A percentile compares a stretch with the other conserved stretches of the same genome.
Conservation (phyloP, 1,140 invertebrate genomes). For the Latrodectus geometricus region DNA sequence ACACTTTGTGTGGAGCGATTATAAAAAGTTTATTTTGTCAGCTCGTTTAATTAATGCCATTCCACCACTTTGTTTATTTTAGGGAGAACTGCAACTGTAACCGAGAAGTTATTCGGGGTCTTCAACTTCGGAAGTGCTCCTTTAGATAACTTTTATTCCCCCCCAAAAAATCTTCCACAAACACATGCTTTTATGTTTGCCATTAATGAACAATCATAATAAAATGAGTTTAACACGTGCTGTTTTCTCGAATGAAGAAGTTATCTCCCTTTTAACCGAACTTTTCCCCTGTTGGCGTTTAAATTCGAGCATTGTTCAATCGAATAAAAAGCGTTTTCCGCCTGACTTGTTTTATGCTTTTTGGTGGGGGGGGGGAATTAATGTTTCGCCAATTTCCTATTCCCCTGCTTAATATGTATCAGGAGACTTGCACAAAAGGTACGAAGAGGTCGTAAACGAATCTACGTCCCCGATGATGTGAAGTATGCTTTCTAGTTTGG, state of each 20-base stretch:
- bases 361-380: background rate
- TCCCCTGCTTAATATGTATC: background rate
- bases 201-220: constrained; percentile 8
- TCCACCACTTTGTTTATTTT: background rate
- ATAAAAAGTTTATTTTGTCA: background rate
- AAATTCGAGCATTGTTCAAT: background rate
- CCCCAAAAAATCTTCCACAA: background rate
- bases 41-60: background rate
- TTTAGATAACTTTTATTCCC: constrained; percentile 6
- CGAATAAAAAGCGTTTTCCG: background rate
- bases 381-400: constrained; percentile 7
- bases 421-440: background rate
- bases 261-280: background rate
- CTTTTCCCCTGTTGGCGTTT: background rate
- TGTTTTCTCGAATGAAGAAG: background rate
- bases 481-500: background rate
- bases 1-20: no score
- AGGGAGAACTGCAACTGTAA: background rate
- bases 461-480: background rate
- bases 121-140: background rate
- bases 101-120: background rate
- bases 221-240: background rate
- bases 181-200: constrained; percentile 12
- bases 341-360: constrained; percentile 5
- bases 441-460: background rate